phyloP scores from a whole-genome alignment of 1,140 invertebrate species.

The Drosophila ambigua region DNA sequence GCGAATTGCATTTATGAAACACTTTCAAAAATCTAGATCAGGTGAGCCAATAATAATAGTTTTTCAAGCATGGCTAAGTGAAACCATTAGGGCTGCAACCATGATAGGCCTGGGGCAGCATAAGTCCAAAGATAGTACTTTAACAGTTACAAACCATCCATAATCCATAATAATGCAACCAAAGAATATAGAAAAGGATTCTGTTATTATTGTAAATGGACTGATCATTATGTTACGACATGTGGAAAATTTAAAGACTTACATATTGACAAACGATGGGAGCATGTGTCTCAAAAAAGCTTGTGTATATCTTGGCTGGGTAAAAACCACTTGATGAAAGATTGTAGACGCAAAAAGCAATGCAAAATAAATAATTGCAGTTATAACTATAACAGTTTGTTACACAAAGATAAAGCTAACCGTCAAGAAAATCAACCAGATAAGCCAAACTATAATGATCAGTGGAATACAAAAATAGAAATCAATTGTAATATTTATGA shows the following conservation, averaged over 20 bases:
- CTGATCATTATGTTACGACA: slow-evolving; percentile 9
- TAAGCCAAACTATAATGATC: neutral
- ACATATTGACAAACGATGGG: slow-evolving; percentile 12
- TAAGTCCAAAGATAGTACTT: too few relatives aligned
- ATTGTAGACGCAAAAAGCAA: slow-evolving; percentile 15
- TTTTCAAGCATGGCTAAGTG: too few relatives aligned
- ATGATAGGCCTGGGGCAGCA: too few relatives aligned
- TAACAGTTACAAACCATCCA: too few relatives aligned
- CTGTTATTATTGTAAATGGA: slow-evolving; percentile 21
- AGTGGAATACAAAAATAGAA: neutral
- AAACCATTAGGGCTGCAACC: too few relatives aligned
- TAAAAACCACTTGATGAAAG: slow-evolving; percentile 12
- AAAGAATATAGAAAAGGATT: slow-evolving; percentile 6
- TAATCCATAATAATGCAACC: too few relatives aligned
- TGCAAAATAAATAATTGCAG: slow-evolving; percentile 5
- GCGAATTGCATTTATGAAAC: slow-evolving; percentile 13
- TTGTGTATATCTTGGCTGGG: slow-evolving; percentile 14
- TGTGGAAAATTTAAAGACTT: slow-evolving; percentile 20
- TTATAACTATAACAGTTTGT: slow-evolving; percentile 8
- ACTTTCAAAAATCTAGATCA: slow-evolving; percentile 1
- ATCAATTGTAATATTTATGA: slow-evolving; percentile 21
- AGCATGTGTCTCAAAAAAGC: slow-evolving; percentile 4
- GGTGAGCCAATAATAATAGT: too few relatives aligned
- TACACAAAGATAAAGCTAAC: slow-evolving; percentile 19
- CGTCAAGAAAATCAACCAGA: neutral